phyloP scores from a whole-genome alignment of 1,140 invertebrate species.

The Campodea augens region DNA sequence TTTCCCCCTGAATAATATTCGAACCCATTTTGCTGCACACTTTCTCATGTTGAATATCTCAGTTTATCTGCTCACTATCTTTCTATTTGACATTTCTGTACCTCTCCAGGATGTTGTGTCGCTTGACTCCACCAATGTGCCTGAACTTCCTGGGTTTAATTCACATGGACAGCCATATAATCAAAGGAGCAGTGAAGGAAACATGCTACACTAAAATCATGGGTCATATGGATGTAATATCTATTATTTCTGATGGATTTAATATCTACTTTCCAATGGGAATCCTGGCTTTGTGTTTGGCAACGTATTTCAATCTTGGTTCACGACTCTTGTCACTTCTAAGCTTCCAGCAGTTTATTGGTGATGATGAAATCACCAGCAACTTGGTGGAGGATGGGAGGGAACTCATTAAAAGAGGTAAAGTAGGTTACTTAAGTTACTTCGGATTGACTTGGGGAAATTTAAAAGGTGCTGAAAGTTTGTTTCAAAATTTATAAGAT shows the following conservation, averaged over 20 bases:
- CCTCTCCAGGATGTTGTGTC: slow-evolving; percentile 77
- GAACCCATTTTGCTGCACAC: no score
- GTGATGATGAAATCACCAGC: slow-evolving; percentile 77
- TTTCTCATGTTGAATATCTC: background rate
- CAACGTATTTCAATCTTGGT: slow-evolving; percentile 90
- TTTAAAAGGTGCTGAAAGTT: no score
- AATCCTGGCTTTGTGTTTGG: slow-evolving; percentile 79
- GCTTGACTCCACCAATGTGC: slow-evolving; percentile 93
- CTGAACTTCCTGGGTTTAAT: slow-evolving; percentile 94
- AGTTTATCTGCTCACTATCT: background rate
- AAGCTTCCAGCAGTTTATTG: slow-evolving; percentile 90
- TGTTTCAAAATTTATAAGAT: background rate
- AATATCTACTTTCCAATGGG: slow-evolving; percentile 98
- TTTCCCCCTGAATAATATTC: no score
- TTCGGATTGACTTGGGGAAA: no score
- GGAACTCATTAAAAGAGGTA: slow-evolving; percentile 69
- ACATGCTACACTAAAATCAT: slow-evolving; percentile 88
- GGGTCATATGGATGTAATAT: slow-evolving; percentile 98
- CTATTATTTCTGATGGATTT: slow-evolving; percentile 92
- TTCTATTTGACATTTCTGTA: background rate
- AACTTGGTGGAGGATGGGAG: slow-evolving; percentile 85
- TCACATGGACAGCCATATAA: slow-evolving; percentile 95
- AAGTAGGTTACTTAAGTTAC: slow-evolving; percentile 1
- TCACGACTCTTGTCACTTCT: slow-evolving; percentile 66
- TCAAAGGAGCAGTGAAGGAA: slow-evolving; percentile 55